Conservation (phyloP, 1,140 invertebrate genomes). For the Fopius arisanus region DNA sequence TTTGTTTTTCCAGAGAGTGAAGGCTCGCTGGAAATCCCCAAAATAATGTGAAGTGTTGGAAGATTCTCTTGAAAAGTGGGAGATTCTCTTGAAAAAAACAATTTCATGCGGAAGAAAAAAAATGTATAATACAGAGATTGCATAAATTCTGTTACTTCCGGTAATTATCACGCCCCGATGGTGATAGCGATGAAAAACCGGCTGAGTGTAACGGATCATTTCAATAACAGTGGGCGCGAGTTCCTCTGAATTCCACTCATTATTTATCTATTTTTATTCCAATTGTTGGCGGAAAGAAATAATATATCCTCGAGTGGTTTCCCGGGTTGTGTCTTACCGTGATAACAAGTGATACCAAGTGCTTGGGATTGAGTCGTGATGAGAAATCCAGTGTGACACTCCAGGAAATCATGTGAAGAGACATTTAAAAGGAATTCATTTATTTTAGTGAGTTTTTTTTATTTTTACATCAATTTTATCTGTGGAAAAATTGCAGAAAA, state of each 20-base stretch:
- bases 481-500: too few species aligned
- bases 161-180: constrained; percentile 28
- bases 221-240: not conserved
- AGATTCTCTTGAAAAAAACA: too few species aligned
- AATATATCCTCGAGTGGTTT: not conserved
- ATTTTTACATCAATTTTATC: not conserved
- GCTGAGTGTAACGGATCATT: constrained; percentile 17
- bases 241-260: not conserved
- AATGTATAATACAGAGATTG: not conserved
- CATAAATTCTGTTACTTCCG: constrained; percentile 23
- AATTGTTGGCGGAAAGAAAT: not conserved
- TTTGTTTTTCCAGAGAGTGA: too few species aligned
- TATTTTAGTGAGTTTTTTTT: not conserved
- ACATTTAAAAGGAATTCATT: not conserved
- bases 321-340: not conserved
- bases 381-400: not conserved
- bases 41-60: too few species aligned
- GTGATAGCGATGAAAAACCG: constrained; percentile 30
- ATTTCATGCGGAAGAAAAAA: too few species aligned
- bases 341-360: not conserved
- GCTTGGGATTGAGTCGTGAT: not conserved
- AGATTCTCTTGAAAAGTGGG: too few species aligned
- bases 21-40: not conserved
- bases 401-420: not conserved
- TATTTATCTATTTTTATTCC: not conserved